phyloP scores from a whole-genome alignment of 2,113 vertebrate genomes.

The Vidua macroura region DNA sequence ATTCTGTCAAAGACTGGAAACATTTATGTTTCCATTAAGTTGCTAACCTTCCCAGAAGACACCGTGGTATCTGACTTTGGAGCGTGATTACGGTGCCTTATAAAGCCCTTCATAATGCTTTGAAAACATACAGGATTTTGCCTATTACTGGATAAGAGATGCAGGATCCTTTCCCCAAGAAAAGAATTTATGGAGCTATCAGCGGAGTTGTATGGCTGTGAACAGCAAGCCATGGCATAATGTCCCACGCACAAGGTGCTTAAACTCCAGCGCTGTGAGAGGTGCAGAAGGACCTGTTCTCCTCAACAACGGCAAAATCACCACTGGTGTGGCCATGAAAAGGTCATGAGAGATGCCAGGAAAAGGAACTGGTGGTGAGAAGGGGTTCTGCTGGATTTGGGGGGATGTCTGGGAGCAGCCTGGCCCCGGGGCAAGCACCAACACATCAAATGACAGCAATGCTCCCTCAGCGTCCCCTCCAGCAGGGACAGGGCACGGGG shows the following conservation, averaged over 20 bases:
- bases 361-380: neutral
- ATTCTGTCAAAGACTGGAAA: constrained; percentile 54
- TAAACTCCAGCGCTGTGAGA: neutral
- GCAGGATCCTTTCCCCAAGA: neutral
- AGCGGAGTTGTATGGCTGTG: neutral
- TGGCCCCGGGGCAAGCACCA: fast-evolving
- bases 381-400: neutral
- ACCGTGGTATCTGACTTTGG: neutral
- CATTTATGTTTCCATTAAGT: constrained; percentile 47
- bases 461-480: neutral
- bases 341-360: neutral
- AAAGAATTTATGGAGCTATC: constrained; percentile 36
- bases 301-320: fast-evolving
- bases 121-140: constrained; percentile 6
- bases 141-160: neutral
- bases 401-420: neutral
- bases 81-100: neutral
- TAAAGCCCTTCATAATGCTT: neutral
- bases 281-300: neutral
- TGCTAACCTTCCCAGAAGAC: constrained; percentile 56
- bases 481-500: neutral
- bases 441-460: fast-evolving
- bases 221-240: neutral
- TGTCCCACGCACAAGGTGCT: neutral
- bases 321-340: fast-evolving